These are phyloP conservation scores for Eubasilissa regina DNA, from an alignment of 1,140 invertebrate species.

Conservation along the genomic window DNA sequence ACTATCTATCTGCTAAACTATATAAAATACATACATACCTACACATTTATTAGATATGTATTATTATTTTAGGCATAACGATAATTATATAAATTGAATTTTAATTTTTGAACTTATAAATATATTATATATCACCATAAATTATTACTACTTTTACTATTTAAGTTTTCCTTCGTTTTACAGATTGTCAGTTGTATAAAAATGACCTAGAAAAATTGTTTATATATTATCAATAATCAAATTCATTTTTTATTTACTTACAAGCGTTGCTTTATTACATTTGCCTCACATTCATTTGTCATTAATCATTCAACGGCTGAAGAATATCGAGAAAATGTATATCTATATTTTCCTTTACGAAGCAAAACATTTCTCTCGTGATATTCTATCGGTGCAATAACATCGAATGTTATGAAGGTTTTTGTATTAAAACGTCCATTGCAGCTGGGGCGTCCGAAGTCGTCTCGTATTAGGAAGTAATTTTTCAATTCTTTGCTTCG, in stretches of 20 bases:
- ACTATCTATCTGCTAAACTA: too few species aligned
- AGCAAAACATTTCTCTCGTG: constrained; percentile 1
- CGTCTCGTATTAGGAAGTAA: constrained; percentile 11
- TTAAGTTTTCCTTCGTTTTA: too few species aligned
- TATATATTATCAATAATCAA: too few species aligned
- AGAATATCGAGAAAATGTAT: constrained; percentile 16
- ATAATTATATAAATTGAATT: too few species aligned
- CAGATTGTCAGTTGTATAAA: too few species aligned
- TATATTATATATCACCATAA: too few species aligned
- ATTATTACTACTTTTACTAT: too few species aligned
- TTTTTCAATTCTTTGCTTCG: constrained; percentile 35
- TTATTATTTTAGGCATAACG: too few species aligned
- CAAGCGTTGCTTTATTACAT: neutral
- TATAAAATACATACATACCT: too few species aligned
- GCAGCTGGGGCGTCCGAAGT: constrained; percentile 20
- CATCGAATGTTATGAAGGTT: constrained; percentile 17
- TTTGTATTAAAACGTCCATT: constrained; percentile 27
- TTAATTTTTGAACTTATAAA: too few species aligned
- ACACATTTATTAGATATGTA: too few species aligned
- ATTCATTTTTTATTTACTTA: neutral
- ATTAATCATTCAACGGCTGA: constrained; percentile 39
- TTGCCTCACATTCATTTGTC: constrained; percentile 17
- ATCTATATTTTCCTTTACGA: constrained; percentile 14
- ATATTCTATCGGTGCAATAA: constrained; percentile 17
- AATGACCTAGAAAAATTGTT: too few species aligned